A percentile compares a stretch with the other conserved stretches of the same genome.
Evolutionary conservation across 2,888 invertebrate genomes (phyloP).

Genomic region (Frankliniella intonsa): DNA sequence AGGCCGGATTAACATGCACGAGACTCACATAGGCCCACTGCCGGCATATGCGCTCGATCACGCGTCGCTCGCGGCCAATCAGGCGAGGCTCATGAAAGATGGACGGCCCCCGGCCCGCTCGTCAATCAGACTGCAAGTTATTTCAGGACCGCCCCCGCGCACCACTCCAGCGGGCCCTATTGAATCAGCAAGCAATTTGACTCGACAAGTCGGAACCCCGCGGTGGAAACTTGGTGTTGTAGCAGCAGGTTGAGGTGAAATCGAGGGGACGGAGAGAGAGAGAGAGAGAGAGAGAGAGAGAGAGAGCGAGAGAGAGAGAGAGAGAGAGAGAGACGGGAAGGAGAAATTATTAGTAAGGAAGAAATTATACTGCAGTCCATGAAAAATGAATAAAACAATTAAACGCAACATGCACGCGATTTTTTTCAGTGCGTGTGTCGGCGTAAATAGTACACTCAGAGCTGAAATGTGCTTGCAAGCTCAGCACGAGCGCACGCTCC

Average conservation of each 20-base stretch:
- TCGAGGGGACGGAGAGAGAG: not conserved
- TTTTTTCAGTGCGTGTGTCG: not conserved
- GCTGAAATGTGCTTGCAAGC: not conserved
- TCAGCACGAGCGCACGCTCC: not conserved
- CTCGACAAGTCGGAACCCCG: not conserved
- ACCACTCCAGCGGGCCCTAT: not conserved
- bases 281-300: not conserved
- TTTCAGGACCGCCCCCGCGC: not conserved
- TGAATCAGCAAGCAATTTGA: constrained; percentile 15
- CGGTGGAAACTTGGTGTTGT: not conserved
- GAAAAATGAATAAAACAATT: too few relatives aligned
- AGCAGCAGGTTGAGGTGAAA: not conserved
- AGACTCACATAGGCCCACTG: too few relatives aligned
- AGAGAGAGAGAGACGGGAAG: too few relatives aligned
- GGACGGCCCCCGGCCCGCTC: not conserved
- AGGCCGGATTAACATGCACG: too few relatives aligned
- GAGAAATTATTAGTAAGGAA: too few relatives aligned
- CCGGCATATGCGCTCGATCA: too few relatives aligned
- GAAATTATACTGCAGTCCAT: too few relatives aligned
- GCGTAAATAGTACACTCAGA: not conserved
- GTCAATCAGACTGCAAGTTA: not conserved
- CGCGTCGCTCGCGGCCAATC: not conserved
- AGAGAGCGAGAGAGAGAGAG: too few relatives aligned
- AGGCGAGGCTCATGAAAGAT: not conserved
- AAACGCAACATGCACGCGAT: too few relatives aligned